These are phyloP conservation scores for Drosophila insularis DNA, from an alignment of 1,140 invertebrate genomes.

Conservation along the genomic window DNA sequence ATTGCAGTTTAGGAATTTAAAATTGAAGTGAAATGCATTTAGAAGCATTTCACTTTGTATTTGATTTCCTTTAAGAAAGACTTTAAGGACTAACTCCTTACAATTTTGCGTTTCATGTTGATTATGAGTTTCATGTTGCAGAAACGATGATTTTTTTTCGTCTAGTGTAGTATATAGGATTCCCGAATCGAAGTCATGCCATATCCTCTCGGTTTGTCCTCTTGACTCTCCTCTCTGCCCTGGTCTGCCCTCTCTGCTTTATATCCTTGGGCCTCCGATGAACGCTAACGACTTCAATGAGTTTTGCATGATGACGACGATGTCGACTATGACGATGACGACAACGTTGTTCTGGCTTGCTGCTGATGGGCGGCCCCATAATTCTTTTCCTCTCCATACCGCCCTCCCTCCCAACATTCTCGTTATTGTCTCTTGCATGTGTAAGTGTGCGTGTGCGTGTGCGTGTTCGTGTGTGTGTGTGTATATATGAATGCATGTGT, in stretches of 20 bases:
- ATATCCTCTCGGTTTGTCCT: conserved; percentile 12
- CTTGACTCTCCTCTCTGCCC: not conserved
- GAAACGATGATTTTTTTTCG: conserved; percentile 6
- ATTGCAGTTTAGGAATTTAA: too few species aligned
- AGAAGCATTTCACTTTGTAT: too few species aligned
- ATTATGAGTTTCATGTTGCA: too few species aligned
- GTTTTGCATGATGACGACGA: conserved; percentile 71
- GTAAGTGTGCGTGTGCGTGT: conserved; percentile 20
- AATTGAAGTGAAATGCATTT: too few species aligned
- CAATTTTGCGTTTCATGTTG: too few species aligned
- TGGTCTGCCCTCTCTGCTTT: too few species aligned
- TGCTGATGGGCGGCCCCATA: conserved; percentile 37
- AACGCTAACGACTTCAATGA: conserved; percentile 77
- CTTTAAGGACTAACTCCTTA: too few species aligned
- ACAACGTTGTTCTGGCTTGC: conserved; percentile 43
- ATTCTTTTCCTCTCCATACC: conserved; percentile 23
- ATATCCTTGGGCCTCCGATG: conserved; percentile 59
- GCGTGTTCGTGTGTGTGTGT: conserved; percentile 27
- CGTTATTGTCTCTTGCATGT: conserved; percentile 41
- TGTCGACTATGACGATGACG: conserved; percentile 36
- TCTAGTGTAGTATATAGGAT: conserved; percentile 28
- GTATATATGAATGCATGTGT: conserved; percentile 33
- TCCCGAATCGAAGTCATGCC: conserved; percentile 26
- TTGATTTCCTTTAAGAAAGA: too few species aligned
- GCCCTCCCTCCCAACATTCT: conserved; percentile 37